Evolutionary conservation across 1,140 invertebrate genomes (phyloP).

Genomic region (Laodelphax striatellus): DNA sequence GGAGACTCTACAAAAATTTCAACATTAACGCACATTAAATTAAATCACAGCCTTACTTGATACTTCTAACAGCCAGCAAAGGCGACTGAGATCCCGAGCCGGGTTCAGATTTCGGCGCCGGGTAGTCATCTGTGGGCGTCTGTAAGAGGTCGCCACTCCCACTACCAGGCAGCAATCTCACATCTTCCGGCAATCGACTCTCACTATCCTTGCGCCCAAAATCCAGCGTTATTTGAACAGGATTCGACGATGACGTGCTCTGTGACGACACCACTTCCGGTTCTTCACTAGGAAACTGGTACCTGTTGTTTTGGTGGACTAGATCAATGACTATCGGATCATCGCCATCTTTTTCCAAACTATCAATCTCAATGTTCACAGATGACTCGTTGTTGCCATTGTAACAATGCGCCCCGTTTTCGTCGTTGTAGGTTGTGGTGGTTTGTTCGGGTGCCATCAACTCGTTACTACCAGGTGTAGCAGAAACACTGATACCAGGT

Average conservation of each 20-base stretch:
- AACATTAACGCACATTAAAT: too few species aligned
- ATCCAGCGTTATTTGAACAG: conserved; percentile 22
- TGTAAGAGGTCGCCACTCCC: neutral
- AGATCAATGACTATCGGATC: conserved; percentile 22
- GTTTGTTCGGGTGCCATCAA: too few species aligned
- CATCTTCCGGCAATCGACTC: conserved; percentile 1
- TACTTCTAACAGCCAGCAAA: conserved; percentile 8
- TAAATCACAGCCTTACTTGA: too few species aligned
- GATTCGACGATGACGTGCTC: conserved; percentile 12
- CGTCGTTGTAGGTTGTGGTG: too few species aligned
- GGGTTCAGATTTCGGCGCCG: conserved; percentile 13
- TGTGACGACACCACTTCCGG: neutral
- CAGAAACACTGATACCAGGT: neutral
- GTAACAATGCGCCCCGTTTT: neutral
- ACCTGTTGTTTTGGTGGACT: conserved; percentile 15
- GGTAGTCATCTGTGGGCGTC: neutral
- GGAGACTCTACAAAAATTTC: too few species aligned
- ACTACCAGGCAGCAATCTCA: neutral
- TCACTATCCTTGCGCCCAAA: conserved; percentile 16
- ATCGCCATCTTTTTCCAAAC: conserved; percentile 16
- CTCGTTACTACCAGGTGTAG: too few species aligned
- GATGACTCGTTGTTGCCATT: conserved; percentile 18
- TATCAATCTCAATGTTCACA: conserved; percentile 25
- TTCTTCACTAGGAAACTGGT: conserved; percentile 4
- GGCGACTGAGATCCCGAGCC: conserved; percentile 21